These are phyloP conservation scores for Desmophyllum pertusum DNA, from an alignment of 92 coral and sea anemone species.

Conservation along the genomic window DNA sequence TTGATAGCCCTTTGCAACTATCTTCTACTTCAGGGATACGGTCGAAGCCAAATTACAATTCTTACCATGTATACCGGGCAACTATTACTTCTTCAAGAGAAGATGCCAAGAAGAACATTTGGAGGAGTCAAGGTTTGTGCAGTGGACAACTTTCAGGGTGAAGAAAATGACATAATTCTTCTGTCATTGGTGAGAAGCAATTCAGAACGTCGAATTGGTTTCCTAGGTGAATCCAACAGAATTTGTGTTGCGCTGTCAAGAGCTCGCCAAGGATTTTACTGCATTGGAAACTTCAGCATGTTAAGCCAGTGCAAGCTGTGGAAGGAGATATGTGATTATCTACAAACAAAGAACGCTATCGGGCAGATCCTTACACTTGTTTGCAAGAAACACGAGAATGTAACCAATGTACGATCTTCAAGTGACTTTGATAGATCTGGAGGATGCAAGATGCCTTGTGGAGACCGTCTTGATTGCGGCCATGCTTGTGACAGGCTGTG, in stretches of 20 bases:
- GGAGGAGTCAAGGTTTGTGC: slow-evolving; percentile 62
- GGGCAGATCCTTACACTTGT: slow-evolving; percentile 14
- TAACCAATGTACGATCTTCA: background rate
- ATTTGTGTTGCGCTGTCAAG: slow-evolving; percentile 84
- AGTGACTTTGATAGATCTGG: slow-evolving; percentile 1
- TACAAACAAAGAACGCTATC: slow-evolving; percentile 18
- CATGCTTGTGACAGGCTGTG: slow-evolving; percentile 32
- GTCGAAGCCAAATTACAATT: slow-evolving; percentile 56
- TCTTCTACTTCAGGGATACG: slow-evolving; percentile 66
- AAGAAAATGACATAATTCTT: slow-evolving; percentile 79
- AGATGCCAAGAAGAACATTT: slow-evolving; percentile 60
- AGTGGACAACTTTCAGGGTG: slow-evolving; percentile 82
- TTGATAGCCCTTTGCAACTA: slow-evolving; percentile 65
- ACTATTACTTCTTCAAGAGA: slow-evolving; percentile 48
- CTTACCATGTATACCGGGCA: slow-evolving; percentile 82
- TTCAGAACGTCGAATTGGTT: slow-evolving; percentile 63
- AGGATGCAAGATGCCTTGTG: slow-evolving; percentile 19
- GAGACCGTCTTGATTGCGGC: slow-evolving; percentile 28
- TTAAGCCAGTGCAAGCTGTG: slow-evolving; percentile 57
- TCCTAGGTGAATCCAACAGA: slow-evolving; percentile 75
- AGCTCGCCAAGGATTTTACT: slow-evolving; percentile 75
- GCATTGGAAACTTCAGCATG: slow-evolving; percentile 69
- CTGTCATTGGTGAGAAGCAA: slow-evolving; percentile 80
- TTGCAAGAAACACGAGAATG: slow-evolving; percentile 29
- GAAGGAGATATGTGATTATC: slow-evolving; percentile 64